Base-by-base conservation (phyloP, 2,888 invertebrate genomes). In the Epinotia ramella region DNA sequence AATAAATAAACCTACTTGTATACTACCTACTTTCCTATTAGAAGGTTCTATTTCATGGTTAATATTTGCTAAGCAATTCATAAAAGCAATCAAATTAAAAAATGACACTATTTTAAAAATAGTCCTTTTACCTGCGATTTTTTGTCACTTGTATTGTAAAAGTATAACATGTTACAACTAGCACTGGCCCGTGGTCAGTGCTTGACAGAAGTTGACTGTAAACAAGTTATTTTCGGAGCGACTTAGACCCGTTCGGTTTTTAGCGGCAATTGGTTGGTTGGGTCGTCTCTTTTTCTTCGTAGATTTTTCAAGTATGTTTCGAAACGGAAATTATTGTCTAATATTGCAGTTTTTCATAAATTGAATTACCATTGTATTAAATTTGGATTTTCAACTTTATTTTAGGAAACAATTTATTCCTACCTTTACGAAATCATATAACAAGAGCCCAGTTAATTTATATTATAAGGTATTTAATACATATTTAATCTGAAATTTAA, bases 161-260 rank as follows among this genome's bases (percentile, higher is more conserved):
- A 1, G 24, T 28, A 3, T 67, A 81, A 79, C 83, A 81, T 78
- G 83, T 81, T 81, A 77, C 68, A 79, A 84, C 84, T 82, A 78
- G 83, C 84, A 78, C 69, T 28, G 67, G 62, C 66, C 56, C 72
- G 49, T 76, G 69, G 64, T 60, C 76, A 73, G 76, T 56, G 69
- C 80, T 82, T 84, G 87, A 85, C 88, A 85, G 83, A 81, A 81
- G 44, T 79, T 81, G 79, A 81, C 83, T 80, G 85, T 88, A 90
- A 90, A 90, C 89, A 88, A 82, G 84, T 79, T 91, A 91, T 91
- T 91, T 91, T 85, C 73, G 84, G 81, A 84, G 81, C 85, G 87
- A 91, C 89, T 81, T 86, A 86, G 86, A 85, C 79, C 86, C 84
- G 86, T 86, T 87, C 83, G 84, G 85, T 81, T 83, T 81, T 79